Base-by-base conservation (phyloP, 2,113 vertebrate genomes). In the Ia io region DNA sequence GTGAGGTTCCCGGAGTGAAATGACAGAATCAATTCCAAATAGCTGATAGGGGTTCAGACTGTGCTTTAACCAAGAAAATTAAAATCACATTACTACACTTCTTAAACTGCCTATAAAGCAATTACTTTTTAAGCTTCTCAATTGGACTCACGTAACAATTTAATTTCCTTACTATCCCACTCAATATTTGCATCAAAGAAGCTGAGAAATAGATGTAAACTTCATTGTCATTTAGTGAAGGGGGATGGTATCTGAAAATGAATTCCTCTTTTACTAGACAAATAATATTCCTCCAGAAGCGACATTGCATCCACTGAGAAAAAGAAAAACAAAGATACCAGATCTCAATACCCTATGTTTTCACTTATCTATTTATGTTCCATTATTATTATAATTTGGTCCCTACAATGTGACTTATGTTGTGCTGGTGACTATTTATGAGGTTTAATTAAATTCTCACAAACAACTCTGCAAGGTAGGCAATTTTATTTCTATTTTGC, bases 401-500 rank as follows among this genome's bases (percentile, higher is more conserved):
- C 23, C 18, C 61, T 91, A 44, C 30, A 84, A 73, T 32, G 47
- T 94, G 85, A 88, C 51, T 59, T 77, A 83, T 11, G 49, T 25
- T 71, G 17, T 23, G 10, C 59, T 67, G 87, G 56, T 79, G 51
- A 70, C 79, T 83, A 77, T 91, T 83, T 80, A 23, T 76, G 22
- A 93, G 61, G 32, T 93, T 96, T 90, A 90, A 89, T 95, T 92
- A 92, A 88, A 90, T 88, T 89, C 56, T 94, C 47, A 93, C 73
- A 88, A 95, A 88, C 59, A 80, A 47, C 44, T 88, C 88, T 74
- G 22, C 25, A 70, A 86, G 14, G 20, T 56, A 47, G 56, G 42
- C 5, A 9, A 47, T 91, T 51, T 94, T 91, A 90, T 90, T 95
- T 90, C 70, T 20, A 86, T 83, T 93, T 94, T 80, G 70, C 11